A percentile compares a stretch with the other conserved stretches of the same genome.
These are phyloP conservation scores for Agonopterix arenella DNA, from an alignment of 2,888 invertebrate species.

Conservation along the genomic window DNA sequence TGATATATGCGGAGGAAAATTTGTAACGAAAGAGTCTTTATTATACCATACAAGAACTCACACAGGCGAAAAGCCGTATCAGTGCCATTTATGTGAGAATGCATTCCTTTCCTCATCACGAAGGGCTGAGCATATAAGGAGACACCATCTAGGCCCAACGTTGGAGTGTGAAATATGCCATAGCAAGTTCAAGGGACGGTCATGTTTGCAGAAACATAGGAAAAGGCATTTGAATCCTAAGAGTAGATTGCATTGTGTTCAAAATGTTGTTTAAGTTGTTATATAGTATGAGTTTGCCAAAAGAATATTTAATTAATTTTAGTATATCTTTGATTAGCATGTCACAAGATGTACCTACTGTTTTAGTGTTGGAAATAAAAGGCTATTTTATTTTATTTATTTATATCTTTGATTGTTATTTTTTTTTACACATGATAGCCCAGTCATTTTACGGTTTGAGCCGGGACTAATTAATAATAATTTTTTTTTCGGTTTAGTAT, in stretches of 20 bases:
- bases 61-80: slow-evolving; percentile 18
- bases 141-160: slow-evolving; percentile 12
- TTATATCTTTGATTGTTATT: too few species aligned
- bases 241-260: slow-evolving; percentile 6
- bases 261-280: not conserved
- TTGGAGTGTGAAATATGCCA: slow-evolving; percentile 13
- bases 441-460: too few species aligned
- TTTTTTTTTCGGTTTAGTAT: too few species aligned
- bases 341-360: too few species aligned
- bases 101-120: slow-evolving; percentile 17
- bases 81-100: slow-evolving; percentile 13
- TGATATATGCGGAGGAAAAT: slow-evolving; percentile 16
- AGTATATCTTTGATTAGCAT: too few species aligned
- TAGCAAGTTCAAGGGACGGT: slow-evolving; percentile 10
- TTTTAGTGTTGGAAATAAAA: too few species aligned
- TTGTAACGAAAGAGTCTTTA: slow-evolving; percentile 16
- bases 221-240: slow-evolving; percentile 13
- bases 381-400: too few species aligned
- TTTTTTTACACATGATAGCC: too few species aligned
- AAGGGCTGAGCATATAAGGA: slow-evolving; percentile 13
- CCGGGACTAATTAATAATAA: too few species aligned
- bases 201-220: slow-evolving; percentile 11
- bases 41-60: slow-evolving; percentile 17
- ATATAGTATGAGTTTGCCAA: too few species aligned
- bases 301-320: too few species aligned